These are phyloP conservation scores for Lanius collurio DNA, from an alignment of 2,113 vertebrate genomes.

Conservation along the genomic window DNA sequence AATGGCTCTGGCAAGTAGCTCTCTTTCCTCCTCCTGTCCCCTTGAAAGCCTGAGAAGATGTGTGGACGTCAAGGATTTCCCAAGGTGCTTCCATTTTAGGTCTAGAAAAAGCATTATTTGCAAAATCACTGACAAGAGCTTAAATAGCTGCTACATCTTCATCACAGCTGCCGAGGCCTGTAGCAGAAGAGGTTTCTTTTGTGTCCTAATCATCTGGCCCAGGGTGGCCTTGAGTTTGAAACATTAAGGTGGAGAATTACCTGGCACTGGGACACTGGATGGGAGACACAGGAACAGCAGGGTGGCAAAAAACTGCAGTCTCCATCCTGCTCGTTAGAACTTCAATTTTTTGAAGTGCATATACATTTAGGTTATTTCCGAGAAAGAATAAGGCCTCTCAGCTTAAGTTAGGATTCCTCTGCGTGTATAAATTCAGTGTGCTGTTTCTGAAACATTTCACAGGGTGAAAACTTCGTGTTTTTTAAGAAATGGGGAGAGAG, in stretches of 20 bases:
- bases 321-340: background rate
- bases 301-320: background rate
- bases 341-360: background rate
- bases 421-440: rapidly evolving
- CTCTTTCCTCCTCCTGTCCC: background rate
- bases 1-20: background rate
- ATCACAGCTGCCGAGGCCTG: background rate
- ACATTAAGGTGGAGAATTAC: background rate
- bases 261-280: too few species aligned
- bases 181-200: background rate
- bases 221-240: background rate
- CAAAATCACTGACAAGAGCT: background rate
- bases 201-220: background rate
- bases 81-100: background rate
- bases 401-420: background rate
- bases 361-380: background rate
- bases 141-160: background rate
- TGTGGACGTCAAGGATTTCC: background rate
- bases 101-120: background rate
- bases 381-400: background rate
- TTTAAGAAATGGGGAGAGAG: rapidly evolving
- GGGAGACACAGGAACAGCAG: rapidly evolving
- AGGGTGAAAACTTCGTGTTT: rapidly evolving
- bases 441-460: background rate
- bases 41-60: background rate